Evolutionary conservation across 2,888 invertebrate genomes (phyloP).

Genomic region (Hydrotaea cyrtoneurina): DNA sequence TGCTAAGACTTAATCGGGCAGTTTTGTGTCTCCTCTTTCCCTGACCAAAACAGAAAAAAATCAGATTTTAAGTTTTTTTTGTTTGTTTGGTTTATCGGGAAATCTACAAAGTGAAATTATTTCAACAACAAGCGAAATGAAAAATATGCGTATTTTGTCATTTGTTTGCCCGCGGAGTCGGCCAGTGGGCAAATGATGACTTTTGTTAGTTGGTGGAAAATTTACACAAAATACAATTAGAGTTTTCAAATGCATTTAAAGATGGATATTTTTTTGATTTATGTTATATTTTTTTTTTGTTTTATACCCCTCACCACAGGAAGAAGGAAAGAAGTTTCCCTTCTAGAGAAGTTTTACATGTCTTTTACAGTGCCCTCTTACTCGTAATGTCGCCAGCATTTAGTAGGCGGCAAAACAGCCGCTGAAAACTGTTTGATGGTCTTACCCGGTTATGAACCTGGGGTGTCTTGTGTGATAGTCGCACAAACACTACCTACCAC

Average conservation of each 20-base stretch:
- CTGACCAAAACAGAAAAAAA: conserved; percentile 7
- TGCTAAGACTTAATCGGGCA: not conserved
- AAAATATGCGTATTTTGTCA: conserved; percentile 4
- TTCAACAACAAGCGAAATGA: not conserved
- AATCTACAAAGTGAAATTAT: conserved; percentile 45
- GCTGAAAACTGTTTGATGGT: too few species aligned
- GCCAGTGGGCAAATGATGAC: conserved; percentile 34
- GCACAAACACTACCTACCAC: too few species aligned
- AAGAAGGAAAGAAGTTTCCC: too few species aligned
- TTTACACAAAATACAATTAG: not conserved
- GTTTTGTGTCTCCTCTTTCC: not conserved
- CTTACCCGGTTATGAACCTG: too few species aligned
- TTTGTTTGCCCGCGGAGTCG: conserved; percentile 28
- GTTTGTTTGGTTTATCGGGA: not conserved
- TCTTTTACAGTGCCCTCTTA: too few species aligned
- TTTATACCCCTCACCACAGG: too few species aligned
- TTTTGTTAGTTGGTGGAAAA: not conserved
- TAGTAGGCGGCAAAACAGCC: too few species aligned
- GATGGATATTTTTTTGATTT: too few species aligned
- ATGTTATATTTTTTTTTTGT: too few species aligned
- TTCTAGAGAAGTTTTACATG: too few species aligned
- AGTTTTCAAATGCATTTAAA: not conserved
- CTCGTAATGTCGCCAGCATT: too few species aligned
- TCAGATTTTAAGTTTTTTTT: conserved; percentile 1
- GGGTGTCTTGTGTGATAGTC: too few species aligned